Evolutionary conservation across 2,888 invertebrate genomes (phyloP), one percentile per base, ranked within the genome.

Genomic region (Drosophila basisetae): DNA sequence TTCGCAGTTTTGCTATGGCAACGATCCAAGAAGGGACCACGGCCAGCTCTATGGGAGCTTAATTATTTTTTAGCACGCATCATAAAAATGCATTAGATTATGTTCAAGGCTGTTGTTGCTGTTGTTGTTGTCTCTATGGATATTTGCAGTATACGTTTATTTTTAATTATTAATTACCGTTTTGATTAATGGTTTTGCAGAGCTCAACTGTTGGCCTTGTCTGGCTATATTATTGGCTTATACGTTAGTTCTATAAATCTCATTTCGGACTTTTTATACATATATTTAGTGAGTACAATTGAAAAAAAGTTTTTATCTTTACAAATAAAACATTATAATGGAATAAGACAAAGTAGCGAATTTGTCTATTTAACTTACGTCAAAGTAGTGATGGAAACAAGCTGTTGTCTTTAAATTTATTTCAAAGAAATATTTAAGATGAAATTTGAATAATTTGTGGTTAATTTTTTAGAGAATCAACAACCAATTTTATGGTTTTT

Each of bases 41-140:
- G 50, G 53, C 31, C 53, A 43, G 65, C 62, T 43, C 28, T 6
- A 30, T 37, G 52, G 56, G 33, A 43, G 53, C 63, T 82, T 84
- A 92, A 91, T 91, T 77, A 81, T 77, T 80, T 69, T 68, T 66
- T 67, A 73, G 67, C 92, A 91, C 91, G 92, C 92, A 92, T 80
- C 89, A 76, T 82, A 75, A 76, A 81, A 68, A 73, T 76, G 65
- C 78, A 78, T 80, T 70, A 49, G 53, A 70, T 60, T 31, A 70
- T 60, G 33, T 56, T 68, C 59, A 49, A 58, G 50, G 37, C 39
- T 56, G 54, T 55, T 60, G 55, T 55, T 65, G 65, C 61, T 76
- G 72, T 66, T 71, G 63, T 4, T 54, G 25, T 31, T 31, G 9
- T 41, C 65, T 69, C 54, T 16, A 39, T 55, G 41, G 11, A 58